Conservation (phyloP, 2,888 invertebrate species). For the Drosophila mayaguana region DNA sequence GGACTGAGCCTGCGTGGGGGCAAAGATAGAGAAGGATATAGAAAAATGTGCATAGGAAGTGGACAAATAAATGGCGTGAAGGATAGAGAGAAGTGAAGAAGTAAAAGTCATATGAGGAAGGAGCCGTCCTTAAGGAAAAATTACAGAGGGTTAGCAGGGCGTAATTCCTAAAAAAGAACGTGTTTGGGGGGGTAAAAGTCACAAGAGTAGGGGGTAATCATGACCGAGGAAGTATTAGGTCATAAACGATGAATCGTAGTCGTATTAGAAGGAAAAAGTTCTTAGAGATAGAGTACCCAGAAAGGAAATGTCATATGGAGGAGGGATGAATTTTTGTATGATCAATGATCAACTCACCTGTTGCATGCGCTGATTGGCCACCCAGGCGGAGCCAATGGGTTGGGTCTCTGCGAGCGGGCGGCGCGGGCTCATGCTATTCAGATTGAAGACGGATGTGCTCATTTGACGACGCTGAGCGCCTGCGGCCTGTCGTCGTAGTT, state of each 20-base stretch:
- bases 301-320: background rate
- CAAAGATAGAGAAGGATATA: background rate
- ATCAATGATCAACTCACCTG: conserved; percentile 85
- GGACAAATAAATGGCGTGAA: background rate
- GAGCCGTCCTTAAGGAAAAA: background rate
- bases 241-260: too few relatives aligned
- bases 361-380: conserved; percentile 85
- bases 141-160: background rate
- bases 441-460: conserved; percentile 87
- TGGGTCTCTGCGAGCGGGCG: conserved; percentile 77
- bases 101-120: background rate
- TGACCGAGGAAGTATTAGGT: too few relatives aligned
- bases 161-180: background rate
- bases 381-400: conserved; percentile 61
- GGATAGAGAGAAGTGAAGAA: background rate
- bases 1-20: conserved; percentile 87
- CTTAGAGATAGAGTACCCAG: too few relatives aligned
- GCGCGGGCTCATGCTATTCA: conserved; percentile 83
- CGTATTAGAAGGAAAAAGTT: too few relatives aligned
- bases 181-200: too few relatives aligned
- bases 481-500: conserved; percentile 74
- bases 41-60: background rate
- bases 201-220: too few relatives aligned
- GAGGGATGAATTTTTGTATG: too few relatives aligned
- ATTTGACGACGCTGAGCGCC: conserved; percentile 77